Evolutionary conservation across 2,888 invertebrate genomes (phyloP), one percentile per base, ranked within the genome.

Genomic region (Smittia aterrima): DNA sequence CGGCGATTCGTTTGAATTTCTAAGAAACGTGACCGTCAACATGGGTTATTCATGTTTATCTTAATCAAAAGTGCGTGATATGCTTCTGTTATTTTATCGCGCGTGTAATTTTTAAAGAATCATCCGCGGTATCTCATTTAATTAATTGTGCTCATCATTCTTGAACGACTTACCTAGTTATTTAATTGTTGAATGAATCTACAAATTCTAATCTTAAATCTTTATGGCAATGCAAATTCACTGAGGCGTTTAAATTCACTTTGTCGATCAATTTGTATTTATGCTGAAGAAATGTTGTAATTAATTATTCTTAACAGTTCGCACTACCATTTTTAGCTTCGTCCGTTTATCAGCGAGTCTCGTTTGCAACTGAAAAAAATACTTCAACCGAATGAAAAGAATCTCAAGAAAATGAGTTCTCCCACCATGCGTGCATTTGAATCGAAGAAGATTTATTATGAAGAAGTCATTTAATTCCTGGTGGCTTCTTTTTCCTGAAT

Each of bases 291-390:
- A n/a, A n/a, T n/a, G 11, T 11, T 38, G 4, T 11, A 38, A 38
- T 38, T 38, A 38, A 38, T 7, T 38, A 4, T 38, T n/a, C n/a
- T n/a, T n/a, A n/a, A n/a, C n/a, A n/a, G n/a, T 38, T 38, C 38
- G 4, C 38, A 38, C 38, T 7, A 38, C 11, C 38, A 38, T 58
- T 58, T 58, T 58, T 18, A 58, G n/a, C n/a, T n/a, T 58, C 58
- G 58, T 58, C 24, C 58, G 58, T 16, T 58, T 58, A 58, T 58
- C 58, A 58, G 20, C 58, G 18, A 58, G 47, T 47, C 16, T 3
- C 16, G 47, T n/a, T 47, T n/a, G 7, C 4, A 2, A 58, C 58
- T 58, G 58, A 22, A 47, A 4, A 22, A 6, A 18, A 58, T 58
- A 6, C 20, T 18, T 58, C 4, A 58, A 22, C 6, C 2, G 4